These are phyloP conservation scores for Psix sp. DNA, from an alignment of 1,140 invertebrate species.

Conservation along the genomic window DNA sequence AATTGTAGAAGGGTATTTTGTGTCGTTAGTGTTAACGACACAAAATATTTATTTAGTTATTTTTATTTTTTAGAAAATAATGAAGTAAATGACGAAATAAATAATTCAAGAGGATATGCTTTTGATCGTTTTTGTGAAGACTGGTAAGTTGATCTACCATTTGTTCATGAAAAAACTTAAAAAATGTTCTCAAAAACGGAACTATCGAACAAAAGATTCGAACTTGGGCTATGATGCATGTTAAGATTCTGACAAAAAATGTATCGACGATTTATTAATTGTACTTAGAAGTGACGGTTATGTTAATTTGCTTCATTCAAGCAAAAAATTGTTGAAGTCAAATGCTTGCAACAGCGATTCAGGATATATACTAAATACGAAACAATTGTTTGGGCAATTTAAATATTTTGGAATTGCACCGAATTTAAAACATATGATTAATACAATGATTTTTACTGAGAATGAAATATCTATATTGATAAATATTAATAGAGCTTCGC, in stretches of 20 bases:
- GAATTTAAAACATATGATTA: not conserved
- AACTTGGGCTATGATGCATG: not conserved
- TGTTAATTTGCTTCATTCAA: not conserved
- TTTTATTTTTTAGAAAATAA: too few relatives aligned
- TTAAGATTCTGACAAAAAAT: not conserved
- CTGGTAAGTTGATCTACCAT: too few relatives aligned
- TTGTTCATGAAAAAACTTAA: too few relatives aligned
- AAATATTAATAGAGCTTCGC: conserved; percentile 4
- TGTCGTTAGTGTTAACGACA: too few relatives aligned
- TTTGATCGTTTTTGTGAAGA: too few relatives aligned
- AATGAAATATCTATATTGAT: conserved; percentile 7
- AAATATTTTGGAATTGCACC: not conserved
- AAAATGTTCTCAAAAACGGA: too few relatives aligned
- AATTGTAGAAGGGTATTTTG: too few relatives aligned
- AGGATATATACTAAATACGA: not conserved
- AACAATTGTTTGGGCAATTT: conserved; percentile 1
- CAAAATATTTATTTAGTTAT: too few relatives aligned
- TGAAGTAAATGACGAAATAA: too few relatives aligned
- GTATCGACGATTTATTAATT: not conserved
- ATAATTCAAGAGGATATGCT: too few relatives aligned
- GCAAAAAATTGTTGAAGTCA: not conserved
- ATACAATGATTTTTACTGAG: not conserved
- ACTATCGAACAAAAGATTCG: too few relatives aligned
- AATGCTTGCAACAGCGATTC: not conserved
- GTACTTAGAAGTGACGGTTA: not conserved